Percentiles rank a stretch among this genome's conserved stretches.
Evolutionary conservation across 2,797 vertebrate species (phyloP).

Genomic region (Premnoplex brunnescens): DNA sequence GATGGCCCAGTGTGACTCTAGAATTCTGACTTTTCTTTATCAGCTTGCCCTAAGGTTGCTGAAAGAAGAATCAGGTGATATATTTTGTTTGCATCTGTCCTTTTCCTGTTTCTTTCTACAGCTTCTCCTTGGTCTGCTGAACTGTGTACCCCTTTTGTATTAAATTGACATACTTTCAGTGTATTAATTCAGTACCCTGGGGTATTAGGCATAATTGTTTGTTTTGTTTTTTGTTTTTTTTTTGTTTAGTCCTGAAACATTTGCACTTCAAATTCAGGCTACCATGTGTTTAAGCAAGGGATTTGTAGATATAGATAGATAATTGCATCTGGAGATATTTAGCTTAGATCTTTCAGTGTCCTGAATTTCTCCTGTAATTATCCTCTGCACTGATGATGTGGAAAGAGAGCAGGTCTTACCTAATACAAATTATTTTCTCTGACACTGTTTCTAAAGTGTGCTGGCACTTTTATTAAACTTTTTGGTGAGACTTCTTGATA

Average conservation of each 20-base stretch:
- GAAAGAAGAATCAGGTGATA: neutral
- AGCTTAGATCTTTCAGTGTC: neutral
- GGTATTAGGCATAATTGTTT: neutral
- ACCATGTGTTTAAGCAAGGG: neutral
- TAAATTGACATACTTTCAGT: neutral
- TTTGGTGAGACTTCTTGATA: neutral
- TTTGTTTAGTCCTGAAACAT: neutral
- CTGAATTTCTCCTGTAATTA: neutral
- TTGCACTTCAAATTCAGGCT: neutral
- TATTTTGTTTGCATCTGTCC: neutral
- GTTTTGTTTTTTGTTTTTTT: neutral
- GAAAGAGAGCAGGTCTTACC: neutral
- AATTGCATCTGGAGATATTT: neutral
- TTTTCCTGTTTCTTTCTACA: neutral
- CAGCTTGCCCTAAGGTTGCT: neutral
- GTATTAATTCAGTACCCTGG: neutral
- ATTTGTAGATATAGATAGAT: neutral
- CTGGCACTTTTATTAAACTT: neutral
- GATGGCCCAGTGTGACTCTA: neutral
- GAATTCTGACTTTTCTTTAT: neutral
- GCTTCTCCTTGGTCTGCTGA: neutral
- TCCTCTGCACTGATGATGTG: neutral
- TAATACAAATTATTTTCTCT: neutral
- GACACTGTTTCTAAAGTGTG: neutral
- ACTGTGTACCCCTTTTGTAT: neutral